Base-by-base conservation (phyloP, 2,797 vertebrate species). In the Syngnathus rostellatus region DNA sequence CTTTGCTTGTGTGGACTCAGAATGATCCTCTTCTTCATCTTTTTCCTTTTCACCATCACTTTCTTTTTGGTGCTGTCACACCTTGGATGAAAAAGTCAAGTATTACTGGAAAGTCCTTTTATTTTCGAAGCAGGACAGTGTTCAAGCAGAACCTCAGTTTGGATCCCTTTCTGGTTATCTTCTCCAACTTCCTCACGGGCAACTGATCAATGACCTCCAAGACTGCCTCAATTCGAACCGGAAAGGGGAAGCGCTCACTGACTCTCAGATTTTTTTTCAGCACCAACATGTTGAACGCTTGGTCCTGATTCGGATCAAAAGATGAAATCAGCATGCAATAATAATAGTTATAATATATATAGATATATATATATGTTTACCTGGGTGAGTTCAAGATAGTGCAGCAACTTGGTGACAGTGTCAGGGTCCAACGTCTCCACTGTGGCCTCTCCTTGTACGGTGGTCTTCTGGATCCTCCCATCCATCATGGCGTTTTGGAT, bases 401-500 rank as follows among this genome's bases (percentile, higher is more conserved):
- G 89, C 65, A 91, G 85, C 55, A 92, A 78, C 72, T 86, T 91
- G 75, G 77, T 85, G 3, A 91, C 90, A 0, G 83, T 89, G 72
- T 92, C 89, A 0, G 88, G 80, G 69, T 91, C 90, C 66, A 92
- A 66, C 45, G 71, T 82, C 71, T 92, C 89, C 10, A 89, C 87
- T 2, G 65, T 83, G 63, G 84, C 83, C 0, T 87, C 81, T 45
- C 91, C 91, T 66, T 86, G 78, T 50, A 85, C 67, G 31, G 85
- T 88, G 1, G 87, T 90, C 72, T 85, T 89, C 64, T 86, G 86
- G 64, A 93, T 87, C 37, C 86, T 86, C 25, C 90, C 91, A 73
- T 92, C 92, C 90, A 92, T 92, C 91, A 91, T 91, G 67, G 90
- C 92, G 4, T 93, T 92, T 78, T 92, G 91, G 77, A 93, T 90